These are phyloP conservation scores for Poeciliopsis turneri DNA, from an alignment of 2,797 vertebrate species.

Conservation along the genomic window DNA sequence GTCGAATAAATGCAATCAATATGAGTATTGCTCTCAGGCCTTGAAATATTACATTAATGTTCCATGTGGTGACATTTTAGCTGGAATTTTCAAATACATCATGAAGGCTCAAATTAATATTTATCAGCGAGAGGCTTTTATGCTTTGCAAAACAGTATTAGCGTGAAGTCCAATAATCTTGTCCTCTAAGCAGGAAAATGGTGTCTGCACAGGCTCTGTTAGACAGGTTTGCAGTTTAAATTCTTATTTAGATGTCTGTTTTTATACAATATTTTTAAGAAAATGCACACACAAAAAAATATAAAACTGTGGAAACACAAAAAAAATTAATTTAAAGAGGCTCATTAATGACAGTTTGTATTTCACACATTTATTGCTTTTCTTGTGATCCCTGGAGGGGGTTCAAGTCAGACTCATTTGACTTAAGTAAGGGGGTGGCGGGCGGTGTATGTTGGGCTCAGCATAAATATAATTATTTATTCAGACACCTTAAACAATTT, in stretches of 20 bases:
- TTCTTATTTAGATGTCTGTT: constrained; percentile 35
- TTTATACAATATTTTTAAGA: not conserved
- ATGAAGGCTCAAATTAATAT: constrained; percentile 99
- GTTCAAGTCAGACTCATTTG: constrained; percentile 60
- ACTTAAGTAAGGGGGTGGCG: constrained; percentile 31
- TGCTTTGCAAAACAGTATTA: constrained; percentile 99
- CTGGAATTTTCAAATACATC: constrained; percentile 99
- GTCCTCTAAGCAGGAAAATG: constrained; percentile 77
- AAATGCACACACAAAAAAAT: not conserved
- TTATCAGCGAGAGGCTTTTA: constrained; percentile 99
- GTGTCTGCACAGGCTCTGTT: constrained; percentile 63
- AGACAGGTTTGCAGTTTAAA: constrained; percentile 61
- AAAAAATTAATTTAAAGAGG: not conserved
- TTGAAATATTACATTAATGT: constrained; percentile 99
- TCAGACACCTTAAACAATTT: constrained; percentile 85
- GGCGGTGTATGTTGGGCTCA: constrained; percentile 30
- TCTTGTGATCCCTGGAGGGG: constrained; percentile 50
- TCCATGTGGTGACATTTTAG: constrained; percentile 99
- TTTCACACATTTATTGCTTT: constrained; percentile 43
- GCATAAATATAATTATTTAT: constrained; percentile 79
- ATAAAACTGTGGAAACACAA: constrained; percentile 1
- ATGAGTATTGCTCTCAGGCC: constrained; percentile 99
- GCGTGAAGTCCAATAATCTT: constrained; percentile 88
- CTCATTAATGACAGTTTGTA: constrained; percentile 40
- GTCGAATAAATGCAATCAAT: constrained; percentile 99